Base-by-base conservation (phyloP, 2,888 invertebrate species). In the Lingula anatina region DNA sequence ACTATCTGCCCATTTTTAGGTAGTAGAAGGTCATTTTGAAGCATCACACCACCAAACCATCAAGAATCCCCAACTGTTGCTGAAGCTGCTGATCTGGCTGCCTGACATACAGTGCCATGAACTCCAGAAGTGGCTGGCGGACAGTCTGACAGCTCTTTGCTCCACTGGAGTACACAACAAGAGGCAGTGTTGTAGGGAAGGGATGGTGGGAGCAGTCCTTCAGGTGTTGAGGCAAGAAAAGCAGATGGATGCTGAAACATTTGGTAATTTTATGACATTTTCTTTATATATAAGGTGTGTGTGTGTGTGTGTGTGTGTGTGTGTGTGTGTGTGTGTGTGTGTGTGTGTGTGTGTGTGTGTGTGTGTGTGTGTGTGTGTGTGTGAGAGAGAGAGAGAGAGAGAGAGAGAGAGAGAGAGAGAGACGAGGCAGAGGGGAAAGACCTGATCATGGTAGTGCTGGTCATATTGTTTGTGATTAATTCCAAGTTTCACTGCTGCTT, bases 21-120 rank as follows among this genome's bases (percentile, higher is more conserved):
- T 68, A 42, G 64, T 66, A 2, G 68, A 70, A 47, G 57, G 56
- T 1, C 47, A 52, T 2, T 66, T 59, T 53, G 61, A 56, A 18
- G 61, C 59, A 31, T 46, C 49, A 18, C 72, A 59, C 70, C 5
- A 61, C 61, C 37, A 51, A 44, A 50, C 55, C 2, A 55, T 74
- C n/a, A 60, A 59, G 31, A 73, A 82, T 61, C 76, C 79, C 0
- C 80, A 81, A 58, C 79, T 80, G n/a, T 75, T 81, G 37, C 62
- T 79, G 26, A 75, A 80, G 60, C 61, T 83, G 49, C 70, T 83
- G 40, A 71, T 78, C 54, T 82, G 82, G 82, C 61, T 83, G 56
- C 80, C 81, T 0, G 75, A 77, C 43, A 77, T 75, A 37, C 66
- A 71, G 59, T 70, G 69, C 56, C 64, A 63, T 59, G 72, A 74